These are phyloP conservation scores for Rhagonycha fulva DNA, from an alignment of 2,888 invertebrate genomes.

Conservation along the genomic window DNA sequence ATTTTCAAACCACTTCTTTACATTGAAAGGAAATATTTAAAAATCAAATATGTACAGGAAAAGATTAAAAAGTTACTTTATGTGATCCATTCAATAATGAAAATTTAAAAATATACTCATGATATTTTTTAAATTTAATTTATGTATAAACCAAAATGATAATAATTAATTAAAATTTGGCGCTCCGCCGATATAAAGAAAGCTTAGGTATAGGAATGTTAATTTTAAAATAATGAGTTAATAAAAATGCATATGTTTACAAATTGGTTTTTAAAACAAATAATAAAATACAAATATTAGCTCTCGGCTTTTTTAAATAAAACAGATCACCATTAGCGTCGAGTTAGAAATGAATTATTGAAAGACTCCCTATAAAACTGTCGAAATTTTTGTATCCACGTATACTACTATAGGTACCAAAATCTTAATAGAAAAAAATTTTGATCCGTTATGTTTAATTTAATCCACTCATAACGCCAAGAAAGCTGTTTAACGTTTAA, in stretches of 20 bases:
- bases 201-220: constrained; percentile 14
- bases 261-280: constrained; percentile 42
- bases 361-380: constrained; percentile 32
- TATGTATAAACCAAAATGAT: constrained; percentile 14
- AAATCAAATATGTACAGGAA: background rate
- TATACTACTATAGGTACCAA: constrained; percentile 12
- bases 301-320: constrained; percentile 43
- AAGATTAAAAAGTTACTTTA: background rate
- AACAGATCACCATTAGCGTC: constrained; percentile 42
- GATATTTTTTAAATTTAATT: constrained; percentile 1
- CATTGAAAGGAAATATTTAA: background rate
- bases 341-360: constrained; percentile 42
- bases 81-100: background rate
- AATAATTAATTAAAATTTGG: constrained; percentile 9
- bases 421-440: constrained; percentile 27
- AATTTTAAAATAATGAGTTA: constrained; percentile 43
- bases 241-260: constrained; percentile 47
- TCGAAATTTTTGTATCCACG: constrained; percentile 22
- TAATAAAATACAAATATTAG: constrained; percentile 49
- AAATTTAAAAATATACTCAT: background rate
- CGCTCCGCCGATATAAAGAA: background rate
- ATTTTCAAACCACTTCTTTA: background rate
- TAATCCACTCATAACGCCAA: background rate
- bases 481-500: background rate
- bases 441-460: constrained; percentile 14